Evolutionary conservation across 2,797 vertebrate genomes (phyloP).

Genomic region (Malurus leucopterus): DNA sequence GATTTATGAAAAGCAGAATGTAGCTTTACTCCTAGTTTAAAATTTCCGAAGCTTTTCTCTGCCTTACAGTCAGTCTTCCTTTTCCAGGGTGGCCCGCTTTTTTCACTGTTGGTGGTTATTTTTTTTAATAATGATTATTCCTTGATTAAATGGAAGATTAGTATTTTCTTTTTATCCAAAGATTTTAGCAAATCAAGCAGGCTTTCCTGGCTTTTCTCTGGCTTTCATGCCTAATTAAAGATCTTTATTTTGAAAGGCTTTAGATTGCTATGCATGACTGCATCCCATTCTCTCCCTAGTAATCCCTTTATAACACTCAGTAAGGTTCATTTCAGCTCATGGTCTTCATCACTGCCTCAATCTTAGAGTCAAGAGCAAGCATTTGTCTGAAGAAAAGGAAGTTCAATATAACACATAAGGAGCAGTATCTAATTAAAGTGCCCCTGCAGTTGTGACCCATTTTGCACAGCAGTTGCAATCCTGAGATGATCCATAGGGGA

Average conservation of each 20-base stretch:
- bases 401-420: background rate
- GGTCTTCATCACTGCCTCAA: background rate
- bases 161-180: background rate
- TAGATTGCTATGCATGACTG: background rate
- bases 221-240: background rate
- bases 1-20: background rate
- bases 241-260: background rate
- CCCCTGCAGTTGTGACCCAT: background rate
- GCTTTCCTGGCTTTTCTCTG: background rate
- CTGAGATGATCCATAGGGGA: background rate
- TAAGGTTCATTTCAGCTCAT: background rate
- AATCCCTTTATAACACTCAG: background rate
- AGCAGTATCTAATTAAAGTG: background rate
- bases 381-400: background rate
- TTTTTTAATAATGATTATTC: background rate
- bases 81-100: background rate
- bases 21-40: background rate
- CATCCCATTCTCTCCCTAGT: background rate
- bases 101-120: background rate
- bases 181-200: background rate
- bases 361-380: fast-evolving
- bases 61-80: background rate
- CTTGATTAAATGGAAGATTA: background rate
- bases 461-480: background rate
- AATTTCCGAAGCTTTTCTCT: background rate